A percentile compares a stretch with the other conserved stretches of the same genome.
phyloP scores from a whole-genome alignment of 2,888 invertebrate species.

The Diogma glabrata region DNA sequence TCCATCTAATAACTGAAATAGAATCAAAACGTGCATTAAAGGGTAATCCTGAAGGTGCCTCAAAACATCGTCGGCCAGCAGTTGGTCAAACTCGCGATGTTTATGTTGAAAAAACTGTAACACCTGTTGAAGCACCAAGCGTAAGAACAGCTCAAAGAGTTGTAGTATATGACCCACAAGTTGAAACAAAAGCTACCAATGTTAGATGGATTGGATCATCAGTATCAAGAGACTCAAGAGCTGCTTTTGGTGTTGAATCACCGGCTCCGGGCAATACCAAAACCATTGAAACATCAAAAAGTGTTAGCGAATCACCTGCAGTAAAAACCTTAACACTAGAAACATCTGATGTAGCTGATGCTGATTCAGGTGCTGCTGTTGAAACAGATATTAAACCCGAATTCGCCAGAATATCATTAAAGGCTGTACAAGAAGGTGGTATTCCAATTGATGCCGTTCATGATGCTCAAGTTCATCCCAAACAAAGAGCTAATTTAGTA shows the following conservation, averaged over 20 bases:
- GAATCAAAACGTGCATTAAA: background rate
- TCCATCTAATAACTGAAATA: slow-evolving; percentile 30
- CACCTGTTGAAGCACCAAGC: background rate
- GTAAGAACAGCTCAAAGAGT: background rate
- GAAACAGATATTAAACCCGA: background rate
- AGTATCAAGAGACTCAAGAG: too few relatives aligned
- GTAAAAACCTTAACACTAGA: background rate
- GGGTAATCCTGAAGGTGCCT: background rate
- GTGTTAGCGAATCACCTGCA: background rate
- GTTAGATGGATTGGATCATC: too few relatives aligned
- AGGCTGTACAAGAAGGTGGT: slow-evolving; percentile 7
- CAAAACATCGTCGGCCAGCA: slow-evolving; percentile 4
- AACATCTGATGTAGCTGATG: background rate
- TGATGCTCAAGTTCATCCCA: slow-evolving; percentile 28
- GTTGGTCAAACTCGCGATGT: background rate
- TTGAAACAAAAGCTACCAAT: too few relatives aligned
- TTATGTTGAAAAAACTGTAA: background rate
- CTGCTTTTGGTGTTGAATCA: too few relatives aligned
- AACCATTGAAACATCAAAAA: background rate
- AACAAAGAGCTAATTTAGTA: slow-evolving; percentile 17
- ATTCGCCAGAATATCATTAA: slow-evolving; percentile 11
- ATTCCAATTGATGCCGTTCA: slow-evolving; percentile 27
- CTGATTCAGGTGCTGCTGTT: background rate
- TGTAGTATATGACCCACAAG: too few relatives aligned
- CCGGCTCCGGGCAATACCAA: background rate